Percentiles rank a stretch among this genome's conserved stretches.
Conservation (phyloP, 2,888 invertebrate genomes). For the Myathropa florea region DNA sequence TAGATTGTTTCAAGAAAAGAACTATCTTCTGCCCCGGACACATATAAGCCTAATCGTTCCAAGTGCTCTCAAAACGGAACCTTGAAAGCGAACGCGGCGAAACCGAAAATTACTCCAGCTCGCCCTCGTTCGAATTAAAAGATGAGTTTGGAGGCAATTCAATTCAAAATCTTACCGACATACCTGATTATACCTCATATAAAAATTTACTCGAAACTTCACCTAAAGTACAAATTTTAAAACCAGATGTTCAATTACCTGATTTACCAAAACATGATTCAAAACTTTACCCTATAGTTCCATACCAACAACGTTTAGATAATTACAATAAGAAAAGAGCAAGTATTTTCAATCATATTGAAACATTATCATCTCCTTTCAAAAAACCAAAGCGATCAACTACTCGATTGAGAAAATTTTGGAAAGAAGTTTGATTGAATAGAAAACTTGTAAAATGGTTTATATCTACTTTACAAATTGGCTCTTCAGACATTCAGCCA, state of each 20-base stretch:
- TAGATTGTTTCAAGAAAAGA: too few relatives aligned
- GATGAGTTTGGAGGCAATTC: too few relatives aligned
- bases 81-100: slow-evolving; percentile 14
- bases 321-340: too few relatives aligned
- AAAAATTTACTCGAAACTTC: background rate
- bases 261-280: background rate
- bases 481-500: too few relatives aligned
- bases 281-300: background rate
- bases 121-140: background rate
- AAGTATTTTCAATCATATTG: too few relatives aligned
- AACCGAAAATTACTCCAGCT: background rate
- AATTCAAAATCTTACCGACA: too few relatives aligned
- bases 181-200: too few relatives aligned
- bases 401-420: background rate
- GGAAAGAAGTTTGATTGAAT: background rate
- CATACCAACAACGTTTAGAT: too few relatives aligned
- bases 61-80: slow-evolving; percentile 13
- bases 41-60: slow-evolving; percentile 12
- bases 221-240: background rate
- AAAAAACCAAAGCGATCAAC: slow-evolving; percentile 7
- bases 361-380: too few relatives aligned
- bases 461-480: too few relatives aligned
- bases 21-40: background rate
- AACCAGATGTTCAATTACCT: background rate
- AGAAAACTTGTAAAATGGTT: slow-evolving; percentile 2